Evolutionary conservation across 2,888 invertebrate species (phyloP).

Genomic region (Cataglyphis livida): DNA sequence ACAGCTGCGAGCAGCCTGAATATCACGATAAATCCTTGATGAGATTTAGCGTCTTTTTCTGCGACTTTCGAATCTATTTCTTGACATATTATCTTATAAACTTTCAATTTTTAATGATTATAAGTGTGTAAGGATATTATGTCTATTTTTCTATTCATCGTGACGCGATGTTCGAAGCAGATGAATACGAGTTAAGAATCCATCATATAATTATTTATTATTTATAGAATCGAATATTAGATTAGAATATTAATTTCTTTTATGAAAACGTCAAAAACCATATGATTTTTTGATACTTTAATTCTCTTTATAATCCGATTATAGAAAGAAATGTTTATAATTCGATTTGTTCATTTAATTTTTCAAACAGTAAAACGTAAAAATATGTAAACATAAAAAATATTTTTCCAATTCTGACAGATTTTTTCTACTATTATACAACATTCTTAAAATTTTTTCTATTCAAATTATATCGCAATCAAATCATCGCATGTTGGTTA

Average conservation of each 20-base stretch:
- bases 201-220: not conserved
- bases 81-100: conserved; percentile 33
- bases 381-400: no score
- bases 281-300: no score
- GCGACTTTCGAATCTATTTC: conserved; percentile 12
- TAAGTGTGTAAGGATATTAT: conserved; percentile 21
- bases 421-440: no score
- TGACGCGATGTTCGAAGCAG: not conserved
- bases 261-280: no score
- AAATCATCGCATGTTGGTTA: not conserved
- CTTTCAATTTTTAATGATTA: conserved; percentile 27
- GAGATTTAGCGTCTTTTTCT: conserved; percentile 23
- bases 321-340: no score
- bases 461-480: not conserved
- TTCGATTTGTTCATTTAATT: no score
- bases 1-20: conserved; percentile 26
- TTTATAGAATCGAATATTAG: no score
- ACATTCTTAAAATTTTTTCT: no score
- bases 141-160: not conserved
- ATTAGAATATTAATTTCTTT: no score
- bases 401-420: no score
- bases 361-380: no score
- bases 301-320: no score
- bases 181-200: conserved; percentile 9
- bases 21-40: conserved; percentile 33